A percentile compares a stretch with the other conserved stretches of the same genome.
Evolutionary conservation across 2,113 vertebrate species (phyloP).

Genomic region (Clinocottus analis): DNA sequence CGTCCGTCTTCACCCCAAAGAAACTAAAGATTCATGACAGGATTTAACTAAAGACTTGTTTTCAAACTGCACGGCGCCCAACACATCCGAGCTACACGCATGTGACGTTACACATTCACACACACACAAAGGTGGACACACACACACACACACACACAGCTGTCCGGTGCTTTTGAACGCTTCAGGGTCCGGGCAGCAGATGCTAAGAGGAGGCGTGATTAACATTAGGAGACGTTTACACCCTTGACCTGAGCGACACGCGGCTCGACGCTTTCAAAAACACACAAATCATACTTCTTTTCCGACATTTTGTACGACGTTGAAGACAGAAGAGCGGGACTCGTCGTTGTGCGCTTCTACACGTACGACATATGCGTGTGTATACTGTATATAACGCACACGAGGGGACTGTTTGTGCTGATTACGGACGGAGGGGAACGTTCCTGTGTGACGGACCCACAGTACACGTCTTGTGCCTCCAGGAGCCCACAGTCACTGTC

Average conservation of each 20-base stretch:
- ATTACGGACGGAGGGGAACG: conserved; percentile 30
- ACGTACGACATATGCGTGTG: conserved; percentile 44
- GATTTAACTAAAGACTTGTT: conserved; percentile 25
- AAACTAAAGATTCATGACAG: conserved; percentile 6
- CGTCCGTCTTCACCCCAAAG: background rate
- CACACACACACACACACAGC: conserved; percentile 16
- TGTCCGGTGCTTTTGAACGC: conserved; percentile 32
- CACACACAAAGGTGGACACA: background rate
- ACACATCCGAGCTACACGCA: conserved; percentile 18
- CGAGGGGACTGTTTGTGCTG: conserved; percentile 29
- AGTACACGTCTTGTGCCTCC: conserved; percentile 72
- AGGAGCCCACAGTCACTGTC: conserved; percentile 70
- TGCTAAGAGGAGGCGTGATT: conserved; percentile 35
- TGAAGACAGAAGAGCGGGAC: conserved; percentile 6
- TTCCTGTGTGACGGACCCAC: conserved; percentile 64
- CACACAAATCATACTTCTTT: conserved; percentile 1
- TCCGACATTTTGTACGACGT: conserved; percentile 16
- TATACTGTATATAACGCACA: conserved; percentile 13
- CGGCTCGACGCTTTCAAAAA: conserved; percentile 7
- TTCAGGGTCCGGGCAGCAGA: conserved; percentile 48
- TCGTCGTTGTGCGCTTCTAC: background rate
- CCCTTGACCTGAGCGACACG: conserved; percentile 30
- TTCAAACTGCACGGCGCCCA: conserved; percentile 14
- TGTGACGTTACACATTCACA: conserved; percentile 12
- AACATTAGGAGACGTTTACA: conserved; percentile 51